Base-by-base conservation (phyloP, 2,113 vertebrate species). In the Mobula hypostoma region DNA sequence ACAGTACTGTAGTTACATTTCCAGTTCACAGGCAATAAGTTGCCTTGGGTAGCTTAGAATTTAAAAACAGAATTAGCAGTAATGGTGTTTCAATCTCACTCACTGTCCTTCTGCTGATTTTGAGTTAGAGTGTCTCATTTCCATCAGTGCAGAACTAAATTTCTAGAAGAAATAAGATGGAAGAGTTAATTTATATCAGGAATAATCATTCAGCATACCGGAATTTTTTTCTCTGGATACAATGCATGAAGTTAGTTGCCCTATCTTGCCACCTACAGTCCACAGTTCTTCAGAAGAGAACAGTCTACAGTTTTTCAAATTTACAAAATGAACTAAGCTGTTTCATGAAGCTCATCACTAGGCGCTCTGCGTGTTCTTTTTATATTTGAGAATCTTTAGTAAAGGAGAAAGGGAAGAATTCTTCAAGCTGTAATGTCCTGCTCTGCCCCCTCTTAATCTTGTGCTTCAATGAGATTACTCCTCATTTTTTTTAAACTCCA, bases 141-240 rank as follows among this genome's bases (percentile, higher is more conserved):
- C 99, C 99, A 99, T 99, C 94, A 99, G 95, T 0, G 98, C 98
- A 0, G 97, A 98, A 96, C 98, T 98, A 72, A 99, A 99, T 97
- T 99, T 99, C 99, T 99, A 63, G 7, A 95, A 29, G n/a, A 58
- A 48, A 68, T 94, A 94, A 94, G 66, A 94, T 77, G 79, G 85
- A 8, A 95, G n/a, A 8, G 61, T 74, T 48, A 74, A 24, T 63
- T 72, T 48, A 2, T 70, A 29, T 27, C 8, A 14, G 48, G 11
- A 74, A 48, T 48, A 93, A 74, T 21, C 36, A 93, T 36, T 72
- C 9, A 2, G 70, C 68, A 27, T 32, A 91, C n/a, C 61, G 36
- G 48, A 40, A 58, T 61, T 87, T 24, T 70, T 21, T 91, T 70
- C 66, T n/a, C 11, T 70, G 14, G 63, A 68, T 24, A n/a, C 48